Evolutionary conservation across 2,113 vertebrate species (phyloP).

Genomic region (Azemiops feae): DNA sequence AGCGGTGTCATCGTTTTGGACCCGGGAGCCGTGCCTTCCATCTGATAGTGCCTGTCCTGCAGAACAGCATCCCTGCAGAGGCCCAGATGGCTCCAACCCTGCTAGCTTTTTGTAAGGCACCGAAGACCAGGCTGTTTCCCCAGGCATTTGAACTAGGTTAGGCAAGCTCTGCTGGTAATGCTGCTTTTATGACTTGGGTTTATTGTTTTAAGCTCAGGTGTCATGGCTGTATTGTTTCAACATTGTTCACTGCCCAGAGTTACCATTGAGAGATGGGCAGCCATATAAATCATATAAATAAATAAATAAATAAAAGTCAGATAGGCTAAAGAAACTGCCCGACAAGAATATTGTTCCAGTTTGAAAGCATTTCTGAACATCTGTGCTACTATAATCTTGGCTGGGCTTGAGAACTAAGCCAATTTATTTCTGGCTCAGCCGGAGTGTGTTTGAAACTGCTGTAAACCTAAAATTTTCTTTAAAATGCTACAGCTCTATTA

Average conservation of each 20-base stretch:
- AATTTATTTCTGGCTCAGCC: not conserved
- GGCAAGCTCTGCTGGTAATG: not conserved
- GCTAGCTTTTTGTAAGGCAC: not conserved
- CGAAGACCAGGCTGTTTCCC: not conserved
- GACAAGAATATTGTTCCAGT: not conserved
- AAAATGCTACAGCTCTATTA: not conserved
- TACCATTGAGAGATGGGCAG: not conserved
- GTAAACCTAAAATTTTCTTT: not conserved
- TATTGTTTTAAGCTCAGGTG: not conserved
- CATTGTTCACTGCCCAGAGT: not conserved
- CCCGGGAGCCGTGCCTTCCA: not conserved
- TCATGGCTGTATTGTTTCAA: not conserved
- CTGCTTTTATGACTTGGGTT: not conserved
- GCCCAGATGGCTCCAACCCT: not conserved
- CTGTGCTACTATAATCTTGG: not conserved
- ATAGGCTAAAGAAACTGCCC: not conserved
- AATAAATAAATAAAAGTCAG: not conserved
- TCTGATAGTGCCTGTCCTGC: not conserved
- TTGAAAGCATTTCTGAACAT: not conserved
- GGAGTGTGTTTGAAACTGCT: not conserved
- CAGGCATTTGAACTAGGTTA: not conserved
- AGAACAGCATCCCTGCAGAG: not conserved
- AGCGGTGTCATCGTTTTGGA: not conserved
- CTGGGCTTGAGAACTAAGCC: not conserved
- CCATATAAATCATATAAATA: not conserved